Conservation (phyloP, 2,888 invertebrate species). For the Morpho helenor region DNA sequence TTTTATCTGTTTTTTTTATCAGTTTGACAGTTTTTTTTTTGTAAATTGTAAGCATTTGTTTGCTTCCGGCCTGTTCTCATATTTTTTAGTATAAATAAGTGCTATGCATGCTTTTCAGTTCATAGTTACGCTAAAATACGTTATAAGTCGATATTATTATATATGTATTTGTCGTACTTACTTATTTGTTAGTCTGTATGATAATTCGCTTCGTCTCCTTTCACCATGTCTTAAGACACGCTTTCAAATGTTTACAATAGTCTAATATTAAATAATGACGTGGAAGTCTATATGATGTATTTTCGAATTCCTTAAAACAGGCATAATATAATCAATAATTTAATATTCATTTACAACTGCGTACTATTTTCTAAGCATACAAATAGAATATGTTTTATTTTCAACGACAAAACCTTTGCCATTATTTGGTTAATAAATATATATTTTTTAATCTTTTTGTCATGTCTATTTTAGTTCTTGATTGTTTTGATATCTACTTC, state of each 20-base stretch:
- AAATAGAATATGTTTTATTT: too few species aligned
- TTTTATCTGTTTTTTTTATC: conserved; percentile 35
- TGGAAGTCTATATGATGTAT: conserved; percentile 60
- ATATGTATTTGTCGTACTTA: conserved; percentile 77
- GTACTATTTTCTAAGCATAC: too few species aligned
- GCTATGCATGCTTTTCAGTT: conserved; percentile 79
- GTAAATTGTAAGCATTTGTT: conserved; percentile 80
- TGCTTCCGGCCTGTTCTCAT: conserved; percentile 65
- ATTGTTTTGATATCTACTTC: too few species aligned
- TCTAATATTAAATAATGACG: conserved; percentile 41
- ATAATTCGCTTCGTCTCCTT: conserved; percentile 53
- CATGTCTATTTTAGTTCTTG: too few species aligned
- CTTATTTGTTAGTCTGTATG: conserved; percentile 66
- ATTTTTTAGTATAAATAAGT: conserved; percentile 46
- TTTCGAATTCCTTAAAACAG: not conserved
- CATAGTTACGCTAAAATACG: conserved; percentile 69
- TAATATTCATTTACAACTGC: too few species aligned
- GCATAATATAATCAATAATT: not conserved
- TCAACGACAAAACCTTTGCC: too few species aligned
- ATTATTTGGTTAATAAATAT: too few species aligned
- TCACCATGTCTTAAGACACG: conserved; percentile 70
- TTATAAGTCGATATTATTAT: conserved; percentile 51
- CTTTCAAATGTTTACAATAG: conserved; percentile 79
- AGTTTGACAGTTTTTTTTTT: conserved; percentile 51
- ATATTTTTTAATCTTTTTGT: too few species aligned